Percentiles rank a stretch among this genome's conserved stretches.
Conservation (phyloP, 2,888 invertebrate species). For the Platycheirus albimanus region DNA sequence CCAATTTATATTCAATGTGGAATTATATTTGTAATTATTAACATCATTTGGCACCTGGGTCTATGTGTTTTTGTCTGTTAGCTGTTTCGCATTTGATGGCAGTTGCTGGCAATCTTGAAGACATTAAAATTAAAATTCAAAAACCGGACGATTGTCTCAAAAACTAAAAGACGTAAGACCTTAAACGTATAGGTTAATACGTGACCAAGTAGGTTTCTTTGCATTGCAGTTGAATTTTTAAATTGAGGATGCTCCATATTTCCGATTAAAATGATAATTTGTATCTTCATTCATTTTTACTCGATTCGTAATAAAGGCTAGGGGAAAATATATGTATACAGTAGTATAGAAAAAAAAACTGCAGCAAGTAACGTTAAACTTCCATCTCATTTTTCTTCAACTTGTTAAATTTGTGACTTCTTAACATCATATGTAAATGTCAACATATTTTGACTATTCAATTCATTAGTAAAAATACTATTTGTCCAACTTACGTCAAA, state of each 20-base stretch:
- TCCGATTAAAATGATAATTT: not conserved
- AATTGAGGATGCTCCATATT: conserved; percentile 47
- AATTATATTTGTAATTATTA: conserved; percentile 49
- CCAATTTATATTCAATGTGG: conserved; percentile 39
- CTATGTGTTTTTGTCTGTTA: not conserved
- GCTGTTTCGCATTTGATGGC: conserved; percentile 1
- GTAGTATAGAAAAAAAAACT: too few species aligned
- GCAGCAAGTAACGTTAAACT: too few species aligned
- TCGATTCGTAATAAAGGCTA: too few species aligned
- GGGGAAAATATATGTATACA: too few species aligned
- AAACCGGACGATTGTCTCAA: conserved; percentile 31
- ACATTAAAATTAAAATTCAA: conserved; percentile 40
- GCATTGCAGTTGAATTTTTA: not conserved
- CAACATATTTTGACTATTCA: too few species aligned
- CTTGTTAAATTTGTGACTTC: too few species aligned
- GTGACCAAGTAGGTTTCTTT: conserved; percentile 27
- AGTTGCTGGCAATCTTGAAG: conserved; percentile 15
- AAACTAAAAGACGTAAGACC: conserved; percentile 41
- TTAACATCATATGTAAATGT: too few species aligned
- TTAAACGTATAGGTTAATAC: conserved; percentile 35
- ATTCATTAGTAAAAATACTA: too few species aligned
- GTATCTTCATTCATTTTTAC: not conserved
- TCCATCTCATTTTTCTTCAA: too few species aligned
- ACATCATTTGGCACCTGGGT: conserved; percentile 49
- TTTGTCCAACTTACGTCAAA: too few species aligned